These are phyloP conservation scores for Cnemophilus loriae DNA, from an alignment of 2,113 vertebrate genomes.

Conservation along the genomic window DNA sequence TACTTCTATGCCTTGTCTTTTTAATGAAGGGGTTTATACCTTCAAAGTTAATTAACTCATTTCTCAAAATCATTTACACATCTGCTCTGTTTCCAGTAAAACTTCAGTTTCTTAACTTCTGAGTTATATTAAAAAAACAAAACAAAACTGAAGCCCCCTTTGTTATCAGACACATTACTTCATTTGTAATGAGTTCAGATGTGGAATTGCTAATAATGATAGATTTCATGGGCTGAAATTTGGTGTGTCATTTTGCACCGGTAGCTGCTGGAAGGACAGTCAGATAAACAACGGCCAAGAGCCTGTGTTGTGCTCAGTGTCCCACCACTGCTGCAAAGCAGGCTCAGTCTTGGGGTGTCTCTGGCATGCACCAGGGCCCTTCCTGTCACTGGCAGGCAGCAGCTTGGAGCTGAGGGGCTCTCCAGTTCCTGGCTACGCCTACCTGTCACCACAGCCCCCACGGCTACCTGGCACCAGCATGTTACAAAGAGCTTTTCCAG, in stretches of 20 bases:
- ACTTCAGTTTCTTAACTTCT: background rate
- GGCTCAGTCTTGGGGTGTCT: background rate
- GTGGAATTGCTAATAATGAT: background rate
- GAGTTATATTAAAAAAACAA: background rate
- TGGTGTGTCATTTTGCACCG: background rate
- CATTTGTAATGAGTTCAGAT: background rate
- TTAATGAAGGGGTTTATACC: slow-evolving; percentile 29
- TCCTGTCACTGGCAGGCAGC: background rate
- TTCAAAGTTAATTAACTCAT: slow-evolving; percentile 41
- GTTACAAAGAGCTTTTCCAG: background rate
- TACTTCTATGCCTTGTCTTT: slow-evolving; percentile 9
- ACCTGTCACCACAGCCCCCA: rapidly evolving
- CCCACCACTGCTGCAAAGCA: background rate
- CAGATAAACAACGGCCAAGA: background rate
- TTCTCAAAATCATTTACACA: slow-evolving; percentile 49
- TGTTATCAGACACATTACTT: background rate
- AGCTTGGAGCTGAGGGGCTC: background rate
- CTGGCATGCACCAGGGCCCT: background rate
- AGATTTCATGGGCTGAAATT: background rate
- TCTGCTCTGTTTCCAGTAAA: slow-evolving; percentile 15
- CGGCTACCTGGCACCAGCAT: background rate
- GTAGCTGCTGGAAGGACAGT: background rate
- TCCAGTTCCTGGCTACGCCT: background rate
- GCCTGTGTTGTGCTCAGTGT: background rate
- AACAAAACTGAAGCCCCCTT: rapidly evolving